A percentile compares a stretch with the other conserved stretches of the same genome.
Conservation (phyloP, 2,888 invertebrate genomes). For the Trichogramma evanescens region DNA sequence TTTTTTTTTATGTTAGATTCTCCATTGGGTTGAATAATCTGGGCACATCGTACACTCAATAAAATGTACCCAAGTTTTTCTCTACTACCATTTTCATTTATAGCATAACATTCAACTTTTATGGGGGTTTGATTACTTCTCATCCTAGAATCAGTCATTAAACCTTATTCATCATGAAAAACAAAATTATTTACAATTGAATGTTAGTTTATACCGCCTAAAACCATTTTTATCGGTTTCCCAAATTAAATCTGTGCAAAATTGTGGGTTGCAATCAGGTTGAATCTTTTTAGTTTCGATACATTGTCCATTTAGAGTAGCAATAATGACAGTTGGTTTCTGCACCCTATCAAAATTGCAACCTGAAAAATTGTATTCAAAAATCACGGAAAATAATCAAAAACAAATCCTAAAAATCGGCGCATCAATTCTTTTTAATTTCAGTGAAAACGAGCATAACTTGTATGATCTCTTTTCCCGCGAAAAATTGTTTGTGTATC, state of each 20-base stretch:
- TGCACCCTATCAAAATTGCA: slow-evolving; percentile 54
- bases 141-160: slow-evolving; percentile 49
- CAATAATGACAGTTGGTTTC: slow-evolving; percentile 54
- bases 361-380: slow-evolving; percentile 43
- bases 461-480: neutral
- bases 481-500: neutral
- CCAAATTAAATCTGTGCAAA: slow-evolving; percentile 72
- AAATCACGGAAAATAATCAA: neutral
- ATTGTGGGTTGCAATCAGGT: slow-evolving; percentile 55
- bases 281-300: slow-evolving; percentile 62
- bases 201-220: slow-evolving; percentile 51
- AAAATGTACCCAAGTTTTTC: slow-evolving; percentile 65
- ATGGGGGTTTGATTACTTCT: slow-evolving; percentile 67
- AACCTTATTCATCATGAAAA: slow-evolving; percentile 2
- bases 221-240: slow-evolving; percentile 67
- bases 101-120: slow-evolving; percentile 62
- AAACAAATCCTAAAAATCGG: neutral
- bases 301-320: slow-evolving; percentile 59
- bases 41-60: slow-evolving; percentile 63
- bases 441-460: no score
- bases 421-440: neutral
- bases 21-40: slow-evolving; percentile 55
- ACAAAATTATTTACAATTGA: neutral
- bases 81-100: slow-evolving; percentile 52
- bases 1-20: slow-evolving; percentile 37